Base-by-base conservation (phyloP, 1,140 invertebrate species). In the Cyrtorhinus lividipennis region DNA sequence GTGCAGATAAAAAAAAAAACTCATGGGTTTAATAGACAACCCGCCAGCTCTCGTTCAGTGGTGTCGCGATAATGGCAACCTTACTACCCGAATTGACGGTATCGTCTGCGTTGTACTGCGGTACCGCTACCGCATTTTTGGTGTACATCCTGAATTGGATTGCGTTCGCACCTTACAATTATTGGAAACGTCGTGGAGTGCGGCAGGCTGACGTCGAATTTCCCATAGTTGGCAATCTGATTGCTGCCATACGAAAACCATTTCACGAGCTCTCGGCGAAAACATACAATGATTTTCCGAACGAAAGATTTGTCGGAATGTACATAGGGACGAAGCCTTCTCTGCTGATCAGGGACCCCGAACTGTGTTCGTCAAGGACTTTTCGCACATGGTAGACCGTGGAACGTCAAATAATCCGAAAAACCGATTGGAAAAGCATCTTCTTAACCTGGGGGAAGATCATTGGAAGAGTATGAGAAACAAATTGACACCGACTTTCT, bases 171-270 rank as follows among this genome's bases (percentile, higher is more conserved):
- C 48, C 58, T 1, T 59, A 18, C 46, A 65, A 69, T 24, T 73
- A 71, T 62, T 76, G 74, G 74, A 58, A 65, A 18, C 69, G 69
- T 26, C 67, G 56, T 23, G 67, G 67, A 1, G 65, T 75, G 20
- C 67, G 68, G 10, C 66, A 66, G 56, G 20, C 69, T 0, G 68
- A 73, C 23, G 74, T 78, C 0, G 65, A 66, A 2, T 57, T 23
- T 57, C 71, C 78, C 24, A 72, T 74, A 3, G 73, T 73, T 38
- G 80, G 80, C 0, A 77, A 79, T 66, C 68, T 78, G 3, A 65
- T 68, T 22, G 69, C 73, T 48, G 68, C 76, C 1, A 65, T 79
- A 1, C 67, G 62, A 53, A 59, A 23, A 8, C 59, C 67, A 2
- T 15, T 68, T 45, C 66, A 66, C 53, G 63, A 69, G 15, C 46